These are phyloP conservation scores for Sebastes hubbsi DNA, from an alignment of 2,797 vertebrate species.

Conservation along the genomic window DNA sequence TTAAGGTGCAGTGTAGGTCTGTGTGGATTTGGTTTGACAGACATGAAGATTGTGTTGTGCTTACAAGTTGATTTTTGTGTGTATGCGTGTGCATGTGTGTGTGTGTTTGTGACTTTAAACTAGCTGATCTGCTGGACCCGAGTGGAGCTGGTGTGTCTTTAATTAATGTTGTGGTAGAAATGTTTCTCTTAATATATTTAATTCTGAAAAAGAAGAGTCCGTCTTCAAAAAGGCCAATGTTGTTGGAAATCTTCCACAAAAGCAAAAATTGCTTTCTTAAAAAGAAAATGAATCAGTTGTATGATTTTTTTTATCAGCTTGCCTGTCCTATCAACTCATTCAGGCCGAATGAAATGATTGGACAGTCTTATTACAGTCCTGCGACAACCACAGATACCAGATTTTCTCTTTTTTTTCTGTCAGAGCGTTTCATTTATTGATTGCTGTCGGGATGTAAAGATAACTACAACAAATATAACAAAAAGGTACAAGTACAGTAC, in stretches of 20 bases:
- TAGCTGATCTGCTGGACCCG: slow-evolving; percentile 27
- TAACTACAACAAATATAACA: no score
- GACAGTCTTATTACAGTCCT: no score
- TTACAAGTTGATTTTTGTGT: slow-evolving; percentile 28
- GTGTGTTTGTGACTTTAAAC: slow-evolving; percentile 5
- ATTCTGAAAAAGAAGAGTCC: neutral
- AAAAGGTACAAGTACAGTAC: no score
- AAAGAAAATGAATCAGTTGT: no score
- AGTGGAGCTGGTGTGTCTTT: slow-evolving; percentile 14
- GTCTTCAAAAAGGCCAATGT: neutral
- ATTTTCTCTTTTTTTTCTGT: no score
- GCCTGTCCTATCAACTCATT: no score
- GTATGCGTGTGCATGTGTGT: neutral
- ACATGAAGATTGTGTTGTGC: slow-evolving; percentile 70
- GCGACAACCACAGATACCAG: no score
- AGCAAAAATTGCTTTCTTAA: no score
- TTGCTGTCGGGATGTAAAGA: no score
- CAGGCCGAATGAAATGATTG: no score
- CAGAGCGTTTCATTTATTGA: no score
- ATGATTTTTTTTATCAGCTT: no score
- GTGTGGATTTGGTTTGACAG: slow-evolving; percentile 68
- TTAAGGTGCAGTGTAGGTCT: slow-evolving; percentile 56
- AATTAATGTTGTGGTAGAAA: neutral
- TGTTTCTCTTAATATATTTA: neutral
- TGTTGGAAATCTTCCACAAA: neutral